Evolutionary conservation across 2,797 vertebrate species (phyloP).

Genomic region (Chaetophractus vellerosus): DNA sequence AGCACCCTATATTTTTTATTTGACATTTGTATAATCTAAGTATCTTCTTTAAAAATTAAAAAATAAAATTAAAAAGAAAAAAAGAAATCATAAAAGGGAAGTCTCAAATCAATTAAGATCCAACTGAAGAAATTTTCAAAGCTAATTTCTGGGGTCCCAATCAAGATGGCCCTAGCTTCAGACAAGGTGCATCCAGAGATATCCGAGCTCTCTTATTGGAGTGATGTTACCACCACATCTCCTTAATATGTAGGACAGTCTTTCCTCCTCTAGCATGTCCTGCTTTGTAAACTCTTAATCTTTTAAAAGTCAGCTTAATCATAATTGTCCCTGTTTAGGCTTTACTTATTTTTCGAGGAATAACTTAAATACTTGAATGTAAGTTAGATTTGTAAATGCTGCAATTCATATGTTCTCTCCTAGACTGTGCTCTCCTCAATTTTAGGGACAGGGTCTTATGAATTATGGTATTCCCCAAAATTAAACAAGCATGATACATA

Average conservation of each 20-base stretch:
- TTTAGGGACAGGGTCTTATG: background rate
- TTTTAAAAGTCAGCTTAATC: background rate
- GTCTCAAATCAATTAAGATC: background rate
- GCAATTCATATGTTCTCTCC: background rate
- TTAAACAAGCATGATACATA: background rate
- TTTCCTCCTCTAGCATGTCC: background rate
- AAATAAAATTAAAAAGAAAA: no score
- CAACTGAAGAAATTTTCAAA: background rate
- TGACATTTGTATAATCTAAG: no score
- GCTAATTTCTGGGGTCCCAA: background rate
- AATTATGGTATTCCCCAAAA: background rate
- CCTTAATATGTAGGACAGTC: background rate
- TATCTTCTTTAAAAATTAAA: no score
- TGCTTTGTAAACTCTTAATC: background rate
- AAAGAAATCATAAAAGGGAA: background rate
- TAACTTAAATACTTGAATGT: background rate
- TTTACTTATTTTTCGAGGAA: background rate
- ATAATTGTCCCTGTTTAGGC: background rate
- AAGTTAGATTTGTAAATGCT: background rate
- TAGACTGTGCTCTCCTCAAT: background rate
- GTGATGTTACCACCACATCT: background rate
- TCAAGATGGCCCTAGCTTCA: no score
- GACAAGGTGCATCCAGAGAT: background rate
- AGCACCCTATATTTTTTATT: no score
- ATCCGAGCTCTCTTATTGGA: background rate